phyloP scores from a whole-genome alignment of 2,797 vertebrate genomes.

The Cichlasoma orientale region DNA sequence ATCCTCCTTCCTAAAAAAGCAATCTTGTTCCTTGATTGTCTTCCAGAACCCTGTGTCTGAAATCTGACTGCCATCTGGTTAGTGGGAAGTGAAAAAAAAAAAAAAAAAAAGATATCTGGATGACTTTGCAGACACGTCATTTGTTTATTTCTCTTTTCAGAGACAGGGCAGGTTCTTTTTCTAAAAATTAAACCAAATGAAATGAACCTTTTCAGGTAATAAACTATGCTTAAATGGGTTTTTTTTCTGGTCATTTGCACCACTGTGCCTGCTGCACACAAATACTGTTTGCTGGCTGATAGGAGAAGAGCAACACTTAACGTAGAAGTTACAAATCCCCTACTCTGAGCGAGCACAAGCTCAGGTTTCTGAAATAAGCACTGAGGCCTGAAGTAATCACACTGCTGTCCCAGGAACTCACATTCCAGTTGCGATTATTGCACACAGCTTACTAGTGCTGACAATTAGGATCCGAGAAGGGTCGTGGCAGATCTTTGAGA shows the following conservation, averaged over 20 bases:
- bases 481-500: conserved; percentile 62
- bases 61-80: conserved; percentile 79
- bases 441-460: conserved; percentile 66
- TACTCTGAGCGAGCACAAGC: conserved; percentile 20
- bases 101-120: conserved; percentile 53
- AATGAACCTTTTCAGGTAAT: conserved; percentile 16
- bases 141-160: conserved; percentile 58
- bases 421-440: conserved; percentile 52
- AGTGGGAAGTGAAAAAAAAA: conserved; percentile 58
- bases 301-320: conserved; percentile 2
- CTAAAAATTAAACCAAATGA: conserved; percentile 25
- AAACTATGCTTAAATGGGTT: conserved; percentile 7
- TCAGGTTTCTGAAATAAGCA: conserved; percentile 55
- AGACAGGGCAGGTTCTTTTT: neutral
- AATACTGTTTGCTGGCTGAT: conserved; percentile 26
- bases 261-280: neutral
- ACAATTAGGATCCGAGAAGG: conserved; percentile 63
- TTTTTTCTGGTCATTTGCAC: conserved; percentile 4
- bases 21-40: conserved; percentile 79
- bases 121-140: conserved; percentile 61
- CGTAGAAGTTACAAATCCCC: neutral
- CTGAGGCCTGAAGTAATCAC: conserved; percentile 50
- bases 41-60: conserved; percentile 74
- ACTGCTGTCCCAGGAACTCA: conserved; percentile 46
- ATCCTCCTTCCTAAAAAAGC: conserved; percentile 72